A percentile compares a stretch with the other conserved stretches of the same genome.
phyloP scores from a whole-genome alignment of 2,797 vertebrate genomes.

The Chaetophractus vellerosus region DNA sequence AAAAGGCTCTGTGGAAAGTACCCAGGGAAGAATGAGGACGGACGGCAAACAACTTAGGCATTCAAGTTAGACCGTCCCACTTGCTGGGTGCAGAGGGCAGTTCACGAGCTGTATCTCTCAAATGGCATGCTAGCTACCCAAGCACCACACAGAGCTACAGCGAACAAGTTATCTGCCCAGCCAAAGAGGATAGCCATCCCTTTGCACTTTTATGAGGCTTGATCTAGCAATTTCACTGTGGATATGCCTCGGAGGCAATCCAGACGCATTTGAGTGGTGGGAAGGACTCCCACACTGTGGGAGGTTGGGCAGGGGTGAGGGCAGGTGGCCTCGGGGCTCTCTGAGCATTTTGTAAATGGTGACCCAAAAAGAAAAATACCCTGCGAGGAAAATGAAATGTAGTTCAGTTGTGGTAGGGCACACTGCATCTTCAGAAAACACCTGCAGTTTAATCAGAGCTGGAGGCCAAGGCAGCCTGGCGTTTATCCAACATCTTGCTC shows the following conservation, averaged over 20 bases:
- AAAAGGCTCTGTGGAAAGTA: neutral
- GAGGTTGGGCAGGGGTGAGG: accelerated
- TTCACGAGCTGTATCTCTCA: neutral
- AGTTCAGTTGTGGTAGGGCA: no score
- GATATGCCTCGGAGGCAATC: neutral
- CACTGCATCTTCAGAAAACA: neutral
- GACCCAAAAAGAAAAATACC: neutral
- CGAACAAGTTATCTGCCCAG: neutral
- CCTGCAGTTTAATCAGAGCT: neutral
- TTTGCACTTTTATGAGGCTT: no score
- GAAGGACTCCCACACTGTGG: neutral
- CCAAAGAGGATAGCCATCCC: neutral
- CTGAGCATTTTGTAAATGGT: neutral
- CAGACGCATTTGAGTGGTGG: accelerated
- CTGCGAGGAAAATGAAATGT: neutral
- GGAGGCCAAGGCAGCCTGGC: accelerated
- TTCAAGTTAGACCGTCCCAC: neutral
- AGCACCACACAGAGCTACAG: no score
- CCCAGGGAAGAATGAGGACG: neutral
- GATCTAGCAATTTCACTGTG: no score
- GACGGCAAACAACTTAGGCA: accelerated
- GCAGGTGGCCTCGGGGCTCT: neutral
- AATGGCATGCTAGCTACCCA: accelerated
- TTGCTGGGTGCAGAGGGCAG: neutral
- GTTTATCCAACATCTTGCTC: neutral